Evolutionary conservation across 2,888 invertebrate genomes (phyloP), one percentile per base, ranked within the genome.

Genomic region (Pteria penguin): DNA sequence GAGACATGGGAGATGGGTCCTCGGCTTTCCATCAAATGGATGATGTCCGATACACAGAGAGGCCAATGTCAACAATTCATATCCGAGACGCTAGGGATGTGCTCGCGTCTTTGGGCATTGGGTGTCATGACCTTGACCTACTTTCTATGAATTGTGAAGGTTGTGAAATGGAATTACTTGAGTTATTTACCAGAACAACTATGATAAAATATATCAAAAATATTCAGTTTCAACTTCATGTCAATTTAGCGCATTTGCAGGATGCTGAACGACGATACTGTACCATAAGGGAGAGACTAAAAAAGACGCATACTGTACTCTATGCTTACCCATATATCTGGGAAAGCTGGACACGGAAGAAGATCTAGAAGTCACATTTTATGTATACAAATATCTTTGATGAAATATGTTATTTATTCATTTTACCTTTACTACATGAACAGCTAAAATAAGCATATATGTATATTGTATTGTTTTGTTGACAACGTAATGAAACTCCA

Each of bases 121-220:
- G 79, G 4, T 18, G 74, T 18, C 76, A 77, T 27, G 72, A 79
- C 5, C 62, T 81, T 3, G 81, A 81, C 52, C 60, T 81, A n/a
- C 26, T 81, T 8, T 69, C 78, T 2, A 58, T 81, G 57, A 81
- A 81, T 32, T 81, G 81, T 58, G 81, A 81, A 31, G 81, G 81
- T 4, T 81, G 81, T 31, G 81, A 81, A 31, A 78, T 72, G 26
- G 81, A 81, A 65, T 72, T 72, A 0, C 60, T 81, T 2, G 81
- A 81, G 32, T 62, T 75, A 2, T 26, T 79, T 4, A 22, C 72
- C 4, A 63, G 67, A 2, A 78, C 76, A 22, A 69, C 26, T 36
- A 27, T 81, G 32, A 65, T 81, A 5, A 57, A 52, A 2, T 57
- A 75, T 68, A 70, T 81, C 32, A 67, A 55, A 52, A 81, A 81